A percentile compares a stretch with the other conserved stretches of the same genome.
phyloP scores from a whole-genome alignment of 2,797 vertebrate genomes.

The Gorsachius magnificus region DNA sequence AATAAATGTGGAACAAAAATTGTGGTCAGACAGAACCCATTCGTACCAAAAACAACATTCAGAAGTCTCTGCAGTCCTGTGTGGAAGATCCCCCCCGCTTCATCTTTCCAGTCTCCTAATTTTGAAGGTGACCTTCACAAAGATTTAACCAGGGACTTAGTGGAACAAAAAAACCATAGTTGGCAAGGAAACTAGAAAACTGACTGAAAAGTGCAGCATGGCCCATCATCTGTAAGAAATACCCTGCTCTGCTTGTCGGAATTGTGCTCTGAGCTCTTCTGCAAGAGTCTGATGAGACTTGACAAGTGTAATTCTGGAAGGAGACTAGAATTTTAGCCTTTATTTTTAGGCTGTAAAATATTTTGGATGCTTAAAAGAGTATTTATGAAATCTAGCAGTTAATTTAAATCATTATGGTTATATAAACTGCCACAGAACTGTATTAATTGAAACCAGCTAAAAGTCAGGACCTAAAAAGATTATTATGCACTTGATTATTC shows the following conservation, averaged over 20 bases:
- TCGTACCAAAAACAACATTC: background rate
- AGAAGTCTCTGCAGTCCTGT: background rate
- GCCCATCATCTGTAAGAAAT: slow-evolving; percentile 29
- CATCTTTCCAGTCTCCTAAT: background rate
- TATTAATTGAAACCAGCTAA: background rate
- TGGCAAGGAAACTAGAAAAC: background rate
- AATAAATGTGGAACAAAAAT: background rate
- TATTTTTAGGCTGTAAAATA: background rate
- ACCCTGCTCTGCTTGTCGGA: background rate
- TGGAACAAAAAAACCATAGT: background rate
- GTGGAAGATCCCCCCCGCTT: background rate
- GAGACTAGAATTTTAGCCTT: background rate
- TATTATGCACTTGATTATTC: slow-evolving; percentile 22
- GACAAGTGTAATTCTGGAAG: slow-evolving; percentile 38
- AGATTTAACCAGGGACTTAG: background rate
- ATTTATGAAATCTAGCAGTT: background rate
- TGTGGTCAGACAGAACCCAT: background rate
- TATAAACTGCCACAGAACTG: background rate
- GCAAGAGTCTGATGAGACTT: slow-evolving; percentile 38
- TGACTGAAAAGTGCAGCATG: background rate
- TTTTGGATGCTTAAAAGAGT: background rate
- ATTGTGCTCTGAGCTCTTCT: slow-evolving; percentile 34
- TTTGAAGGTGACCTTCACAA: slow-evolving; percentile 41
- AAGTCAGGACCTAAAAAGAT: background rate
- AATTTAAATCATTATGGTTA: background rate